These are phyloP conservation scores for Cygnus olor DNA, from an alignment of 2,797 vertebrate genomes.

Conservation along the genomic window DNA sequence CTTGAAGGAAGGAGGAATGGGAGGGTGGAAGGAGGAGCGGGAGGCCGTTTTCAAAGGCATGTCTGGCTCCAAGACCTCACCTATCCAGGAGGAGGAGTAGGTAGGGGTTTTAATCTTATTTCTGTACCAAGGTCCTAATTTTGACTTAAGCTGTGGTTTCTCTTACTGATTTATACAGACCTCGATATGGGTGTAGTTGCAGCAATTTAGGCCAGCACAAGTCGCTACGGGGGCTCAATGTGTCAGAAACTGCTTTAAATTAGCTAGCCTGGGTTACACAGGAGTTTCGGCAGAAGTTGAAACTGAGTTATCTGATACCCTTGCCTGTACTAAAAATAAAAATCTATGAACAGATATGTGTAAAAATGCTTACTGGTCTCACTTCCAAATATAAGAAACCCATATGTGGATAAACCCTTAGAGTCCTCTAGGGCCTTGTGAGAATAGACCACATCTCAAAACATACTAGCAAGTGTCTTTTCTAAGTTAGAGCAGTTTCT, in stretches of 20 bases:
- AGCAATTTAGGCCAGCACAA: neutral
- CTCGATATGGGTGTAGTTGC: neutral
- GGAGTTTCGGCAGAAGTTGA: conserved; percentile 49
- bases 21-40: neutral
- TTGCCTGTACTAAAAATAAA: conserved; percentile 47
- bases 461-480: fast-evolving
- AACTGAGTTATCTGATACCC: conserved; percentile 16
- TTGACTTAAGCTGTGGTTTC: conserved; percentile 16
- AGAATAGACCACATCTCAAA: neutral
- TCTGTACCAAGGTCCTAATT: conserved; percentile 5
- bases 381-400: conserved; percentile 15
- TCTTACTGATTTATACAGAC: neutral
- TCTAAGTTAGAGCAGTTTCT: neutral
- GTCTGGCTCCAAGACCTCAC: neutral
- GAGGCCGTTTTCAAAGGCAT: neutral
- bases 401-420: neutral
- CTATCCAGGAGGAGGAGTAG: neutral
- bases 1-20: neutral
- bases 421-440: neutral
- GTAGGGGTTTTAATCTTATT: conserved; percentile 3
- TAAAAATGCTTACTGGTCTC: conserved; percentile 33
- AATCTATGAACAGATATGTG: conserved; percentile 19
- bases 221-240: neutral
- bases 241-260: conserved; percentile 32
- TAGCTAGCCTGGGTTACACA: neutral